Evolutionary conservation across 2,888 invertebrate species (phyloP).

Genomic region (Lochmaea crataegi): DNA sequence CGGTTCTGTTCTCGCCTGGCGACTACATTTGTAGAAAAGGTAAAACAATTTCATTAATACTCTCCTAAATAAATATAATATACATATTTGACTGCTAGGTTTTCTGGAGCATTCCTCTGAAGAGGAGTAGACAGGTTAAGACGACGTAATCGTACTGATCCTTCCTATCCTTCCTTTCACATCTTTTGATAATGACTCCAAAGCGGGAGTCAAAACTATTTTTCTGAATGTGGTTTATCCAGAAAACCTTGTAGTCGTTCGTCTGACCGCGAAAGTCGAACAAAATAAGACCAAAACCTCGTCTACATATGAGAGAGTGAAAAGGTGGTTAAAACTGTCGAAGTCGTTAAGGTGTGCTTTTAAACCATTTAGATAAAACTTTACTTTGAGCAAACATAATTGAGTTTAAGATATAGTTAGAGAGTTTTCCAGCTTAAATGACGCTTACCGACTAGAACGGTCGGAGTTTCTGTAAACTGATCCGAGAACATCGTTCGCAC

Average conservation of each 20-base stretch:
- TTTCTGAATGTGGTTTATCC: no score
- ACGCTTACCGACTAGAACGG: neutral
- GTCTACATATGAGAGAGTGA: neutral
- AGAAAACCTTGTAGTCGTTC: no score
- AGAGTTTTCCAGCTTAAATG: constrained; percentile 1
- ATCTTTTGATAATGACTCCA: no score
- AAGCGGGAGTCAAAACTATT: no score
- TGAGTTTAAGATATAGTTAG: constrained; percentile 20
- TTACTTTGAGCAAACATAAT: constrained; percentile 22
- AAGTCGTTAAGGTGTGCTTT: constrained; percentile 10
- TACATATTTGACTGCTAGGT: no score
- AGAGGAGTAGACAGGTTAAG: no score
- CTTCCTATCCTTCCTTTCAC: no score
- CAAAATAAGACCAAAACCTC: neutral
- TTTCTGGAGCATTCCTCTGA: no score
- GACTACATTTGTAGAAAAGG: constrained; percentile 99
- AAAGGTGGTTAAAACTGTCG: neutral
- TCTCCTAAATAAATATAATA: no score
- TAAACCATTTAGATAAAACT: constrained; percentile 14
- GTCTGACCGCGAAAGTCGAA: neutral
- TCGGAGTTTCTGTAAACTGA: neutral
- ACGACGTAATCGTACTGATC: no score
- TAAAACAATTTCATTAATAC: constrained; percentile 63
- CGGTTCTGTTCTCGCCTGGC: constrained; percentile 97
- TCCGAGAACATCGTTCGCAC: neutral